Evolutionary conservation across 2,797 vertebrate species (phyloP).

Genomic region (Staurois parvus): DNA sequence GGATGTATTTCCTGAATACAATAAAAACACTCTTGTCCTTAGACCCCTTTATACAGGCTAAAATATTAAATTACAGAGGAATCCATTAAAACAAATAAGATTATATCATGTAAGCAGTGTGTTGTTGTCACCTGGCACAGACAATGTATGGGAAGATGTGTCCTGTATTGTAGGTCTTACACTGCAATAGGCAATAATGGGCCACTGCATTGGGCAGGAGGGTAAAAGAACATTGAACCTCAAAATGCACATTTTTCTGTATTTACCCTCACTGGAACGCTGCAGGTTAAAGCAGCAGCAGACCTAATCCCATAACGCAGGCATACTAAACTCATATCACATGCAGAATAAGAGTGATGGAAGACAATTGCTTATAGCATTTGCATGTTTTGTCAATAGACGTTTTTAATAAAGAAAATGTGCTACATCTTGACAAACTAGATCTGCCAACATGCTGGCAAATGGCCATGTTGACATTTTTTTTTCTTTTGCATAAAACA

Average conservation of each 20-base stretch:
- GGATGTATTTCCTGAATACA: conserved; percentile 35
- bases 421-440: background rate
- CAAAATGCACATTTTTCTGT: background rate
- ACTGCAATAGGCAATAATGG: no score
- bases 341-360: background rate
- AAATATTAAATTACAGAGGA: background rate
- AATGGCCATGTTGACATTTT: background rate
- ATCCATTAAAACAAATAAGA: background rate
- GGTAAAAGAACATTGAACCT: background rate
- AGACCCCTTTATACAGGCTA: background rate
- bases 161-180: background rate
- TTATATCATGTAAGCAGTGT: background rate
- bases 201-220: background rate
- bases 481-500: no score
- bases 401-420: background rate
- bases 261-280: background rate
- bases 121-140: background rate
- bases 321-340: background rate
- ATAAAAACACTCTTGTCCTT: background rate
- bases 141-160: background rate
- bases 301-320: background rate
- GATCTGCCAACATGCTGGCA: background rate
- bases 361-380: background rate
- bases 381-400: background rate
- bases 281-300: background rate